Percentiles rank a stretch among this genome's conserved stretches.
Evolutionary conservation across 2,797 vertebrate species (phyloP).

Genomic region (Poecilia velifera): DNA sequence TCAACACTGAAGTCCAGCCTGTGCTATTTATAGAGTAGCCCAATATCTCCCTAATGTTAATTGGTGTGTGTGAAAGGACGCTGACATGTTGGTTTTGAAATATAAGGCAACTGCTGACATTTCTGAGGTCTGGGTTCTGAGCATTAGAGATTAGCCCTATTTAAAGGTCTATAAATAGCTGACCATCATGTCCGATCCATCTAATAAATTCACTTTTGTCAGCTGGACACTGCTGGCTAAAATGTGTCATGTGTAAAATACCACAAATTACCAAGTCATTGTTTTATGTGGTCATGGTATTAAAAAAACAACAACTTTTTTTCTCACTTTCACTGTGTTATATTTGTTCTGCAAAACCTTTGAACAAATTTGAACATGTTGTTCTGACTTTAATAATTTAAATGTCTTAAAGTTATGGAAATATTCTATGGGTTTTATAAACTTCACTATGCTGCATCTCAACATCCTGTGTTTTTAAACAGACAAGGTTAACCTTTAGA

Average conservation of each 20-base stretch:
- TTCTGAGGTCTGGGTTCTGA: conserved; percentile 51
- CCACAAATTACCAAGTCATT: conserved; percentile 39
- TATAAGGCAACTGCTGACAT: conserved; percentile 61
- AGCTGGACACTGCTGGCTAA: conserved; percentile 43
- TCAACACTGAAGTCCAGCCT: conserved; percentile 44
- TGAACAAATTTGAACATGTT: conserved; percentile 21
- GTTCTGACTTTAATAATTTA: conserved; percentile 16
- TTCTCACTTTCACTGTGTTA: conserved; percentile 22
- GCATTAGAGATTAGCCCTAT: conserved; percentile 53
- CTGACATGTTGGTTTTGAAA: conserved; percentile 50
- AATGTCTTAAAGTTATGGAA: background rate
- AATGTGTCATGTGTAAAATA: conserved; percentile 61
- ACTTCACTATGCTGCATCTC: conserved; percentile 2
- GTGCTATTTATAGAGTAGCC: conserved; percentile 58
- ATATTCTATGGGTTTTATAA: conserved; percentile 19
- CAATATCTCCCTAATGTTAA: conserved; percentile 60
- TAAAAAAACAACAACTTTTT: background rate
- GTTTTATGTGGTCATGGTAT: conserved; percentile 38
- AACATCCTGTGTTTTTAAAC: conserved; percentile 24
- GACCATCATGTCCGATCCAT: conserved; percentile 49
- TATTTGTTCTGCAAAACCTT: conserved; percentile 25
- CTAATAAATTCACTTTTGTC: conserved; percentile 47
- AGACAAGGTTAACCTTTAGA: conserved; percentile 11
- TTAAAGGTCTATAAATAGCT: conserved; percentile 66
- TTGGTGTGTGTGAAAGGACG: conserved; percentile 54